A percentile compares a stretch with the other conserved stretches of the same genome.
Conservation (phyloP, 2,797 vertebrate species). For the Glyptemys insculpta region DNA sequence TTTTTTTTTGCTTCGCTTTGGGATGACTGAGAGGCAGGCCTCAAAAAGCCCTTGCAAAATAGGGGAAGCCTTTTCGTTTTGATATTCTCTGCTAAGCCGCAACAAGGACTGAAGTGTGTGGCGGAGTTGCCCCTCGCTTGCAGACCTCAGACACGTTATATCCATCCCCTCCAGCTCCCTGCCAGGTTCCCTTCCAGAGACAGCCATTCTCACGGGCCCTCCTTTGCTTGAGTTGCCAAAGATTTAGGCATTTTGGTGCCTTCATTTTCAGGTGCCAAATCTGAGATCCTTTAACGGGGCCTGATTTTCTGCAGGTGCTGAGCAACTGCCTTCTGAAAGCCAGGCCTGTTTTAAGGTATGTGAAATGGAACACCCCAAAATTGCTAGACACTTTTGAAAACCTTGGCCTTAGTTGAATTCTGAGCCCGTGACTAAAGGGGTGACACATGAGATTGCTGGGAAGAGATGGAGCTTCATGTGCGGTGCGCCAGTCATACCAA, state of each 20-base stretch:
- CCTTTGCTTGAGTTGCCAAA: neutral
- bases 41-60: neutral
- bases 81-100: neutral
- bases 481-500: neutral
- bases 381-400: neutral
- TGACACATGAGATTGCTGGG: neutral
- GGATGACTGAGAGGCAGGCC: neutral
- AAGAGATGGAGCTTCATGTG: neutral
- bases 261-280: neutral
- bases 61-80: neutral
- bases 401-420: neutral
- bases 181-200: neutral
- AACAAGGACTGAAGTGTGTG: neutral
- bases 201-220: neutral
- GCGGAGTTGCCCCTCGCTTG: neutral
- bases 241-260: neutral
- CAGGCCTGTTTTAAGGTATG: neutral
- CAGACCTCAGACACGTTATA: neutral
- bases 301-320: neutral
- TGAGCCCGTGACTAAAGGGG: neutral
- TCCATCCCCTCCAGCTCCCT: neutral
- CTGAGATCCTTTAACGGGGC: neutral
- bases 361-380: neutral
- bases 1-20: neutral
- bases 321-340: neutral